Evolutionary conservation across 2,113 vertebrate species (phyloP), one percentile per base, ranked within the genome.

Genomic region (Tautogolabrus adspersus): DNA sequence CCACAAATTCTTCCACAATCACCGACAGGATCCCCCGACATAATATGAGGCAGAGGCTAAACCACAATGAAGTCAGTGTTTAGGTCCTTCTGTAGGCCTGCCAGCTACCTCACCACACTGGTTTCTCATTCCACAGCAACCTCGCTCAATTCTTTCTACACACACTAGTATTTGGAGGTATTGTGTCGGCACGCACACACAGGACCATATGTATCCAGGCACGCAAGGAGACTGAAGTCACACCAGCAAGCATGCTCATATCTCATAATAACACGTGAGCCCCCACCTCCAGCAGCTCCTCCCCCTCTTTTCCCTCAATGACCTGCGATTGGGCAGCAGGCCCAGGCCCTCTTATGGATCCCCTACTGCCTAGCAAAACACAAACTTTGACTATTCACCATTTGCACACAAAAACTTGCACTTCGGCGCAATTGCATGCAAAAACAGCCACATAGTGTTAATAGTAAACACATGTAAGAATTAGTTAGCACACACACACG

Each of bases 21-120:
- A 66, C 81, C 49, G 40, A 66, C 79, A 85, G 85, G 77, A 87
- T 89, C 82, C 84, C 83, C 75, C 75, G 59, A 79, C 87, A 89
- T 89, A 85, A 90, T 84, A 79, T 83, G 80, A 89, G 91, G 85
- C 88, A 82, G 82, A 87, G 74, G 86, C 88, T 81, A 83, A 87
- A 86, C 90, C 89, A 89, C 90, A 91, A 87, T 89, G 88, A 90
- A 92, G 90, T 90, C 88, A 87, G 87, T 89, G 90, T 91, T 91
- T 89, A 86, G 84, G 88, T 87, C 81, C 52, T 19, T 61, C 70
- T 73, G 79, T 72, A 16, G 12, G 57, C 66, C 66, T 82, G 84
- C 91, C 88, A 88, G 79, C 85, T 81, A 78, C 86, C 62, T 82
- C 83, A 63, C 82, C 88, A 70, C 90, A 83, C 78, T 79, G 82